Conservation (phyloP, 1,140 invertebrate genomes). For the Megathymus violae region DNA sequence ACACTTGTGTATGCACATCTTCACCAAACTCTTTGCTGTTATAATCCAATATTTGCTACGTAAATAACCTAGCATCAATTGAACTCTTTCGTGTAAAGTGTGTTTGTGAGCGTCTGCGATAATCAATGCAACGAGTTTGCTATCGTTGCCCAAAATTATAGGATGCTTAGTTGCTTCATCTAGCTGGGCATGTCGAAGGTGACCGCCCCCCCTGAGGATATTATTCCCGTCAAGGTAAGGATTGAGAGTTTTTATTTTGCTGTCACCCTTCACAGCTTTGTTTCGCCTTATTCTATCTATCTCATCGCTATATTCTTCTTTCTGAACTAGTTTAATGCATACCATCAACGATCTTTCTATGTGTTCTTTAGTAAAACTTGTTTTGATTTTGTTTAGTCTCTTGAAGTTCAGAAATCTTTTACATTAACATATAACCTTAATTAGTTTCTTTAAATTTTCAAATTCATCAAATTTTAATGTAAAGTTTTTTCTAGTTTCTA, state of each 20-base stretch:
- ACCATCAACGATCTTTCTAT: constrained; percentile 15
- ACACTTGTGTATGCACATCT: constrained; percentile 27
- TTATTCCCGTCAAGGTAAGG: constrained; percentile 4
- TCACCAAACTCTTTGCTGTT: constrained; percentile 27
- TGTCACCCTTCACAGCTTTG: constrained; percentile 1
- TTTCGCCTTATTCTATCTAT: constrained; percentile 20
- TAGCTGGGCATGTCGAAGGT: not conserved
- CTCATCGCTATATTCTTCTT: constrained; percentile 29
- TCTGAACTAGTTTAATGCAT: constrained; percentile 36
- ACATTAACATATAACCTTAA: not conserved
- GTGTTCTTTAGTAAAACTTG: constrained; percentile 27
- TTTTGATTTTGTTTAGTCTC: constrained; percentile 5
- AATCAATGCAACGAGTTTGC: constrained; percentile 1
- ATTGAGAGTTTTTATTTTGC: constrained; percentile 1
- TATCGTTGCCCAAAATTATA: constrained; percentile 2
- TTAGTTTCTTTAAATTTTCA: constrained; percentile 19
- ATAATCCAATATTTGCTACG: constrained; percentile 27
- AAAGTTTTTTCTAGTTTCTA: constrained; percentile 11
- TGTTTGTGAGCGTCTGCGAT: constrained; percentile 18
- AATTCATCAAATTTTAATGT: constrained; percentile 26
- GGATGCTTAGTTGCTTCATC: constrained; percentile 1
- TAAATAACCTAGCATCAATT: constrained; percentile 29
- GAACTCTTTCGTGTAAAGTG: constrained; percentile 32
- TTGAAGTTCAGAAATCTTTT: constrained; percentile 24
- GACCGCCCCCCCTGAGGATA: constrained; percentile 13